A percentile compares a stretch with the other conserved stretches of the same genome.
phyloP scores from a whole-genome alignment of 2,113 vertebrate genomes.

The Cryptoleucopteryx plumbea region DNA sequence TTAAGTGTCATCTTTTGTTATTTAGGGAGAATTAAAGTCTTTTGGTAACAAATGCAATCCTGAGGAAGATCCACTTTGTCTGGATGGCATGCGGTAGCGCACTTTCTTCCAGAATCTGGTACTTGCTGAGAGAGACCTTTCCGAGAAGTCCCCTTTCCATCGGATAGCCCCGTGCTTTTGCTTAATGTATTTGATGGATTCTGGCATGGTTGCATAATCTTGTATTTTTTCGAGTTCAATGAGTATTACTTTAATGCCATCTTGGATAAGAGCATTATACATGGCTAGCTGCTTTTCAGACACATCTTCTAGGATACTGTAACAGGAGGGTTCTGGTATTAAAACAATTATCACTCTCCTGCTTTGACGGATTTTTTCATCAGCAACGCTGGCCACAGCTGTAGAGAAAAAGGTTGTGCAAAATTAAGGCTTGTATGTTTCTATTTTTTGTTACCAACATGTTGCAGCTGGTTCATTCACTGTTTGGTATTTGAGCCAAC shows the following conservation, averaged over 20 bases:
- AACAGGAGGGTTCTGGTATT: conserved; percentile 56
- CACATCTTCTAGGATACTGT: conserved; percentile 43
- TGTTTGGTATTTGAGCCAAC: neutral
- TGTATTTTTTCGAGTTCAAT: conserved; percentile 87
- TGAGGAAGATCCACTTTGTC: neutral
- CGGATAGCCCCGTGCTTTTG: conserved; percentile 81
- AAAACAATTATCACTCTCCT: conserved; percentile 86
- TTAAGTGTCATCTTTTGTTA: neutral
- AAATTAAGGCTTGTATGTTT: neutral
- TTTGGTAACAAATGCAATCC: neutral
- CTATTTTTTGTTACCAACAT: neutral
- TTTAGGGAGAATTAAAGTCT: neutral
- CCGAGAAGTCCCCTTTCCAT: conserved; percentile 76
- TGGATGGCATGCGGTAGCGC: conserved; percentile 85
- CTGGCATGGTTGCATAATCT: conserved; percentile 81
- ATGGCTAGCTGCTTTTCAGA: conserved; percentile 83
- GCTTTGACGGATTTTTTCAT: conserved; percentile 80
- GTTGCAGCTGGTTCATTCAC: neutral
- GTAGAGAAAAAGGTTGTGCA: conserved; percentile 8
- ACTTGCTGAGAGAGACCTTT: conserved; percentile 58
- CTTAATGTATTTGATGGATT: conserved; percentile 86
- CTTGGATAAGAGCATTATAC: conserved; percentile 80
- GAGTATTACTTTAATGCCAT: conserved; percentile 83
- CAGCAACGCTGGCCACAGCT: conserved; percentile 63
- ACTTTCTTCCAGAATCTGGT: conserved; percentile 90